Base-by-base conservation (phyloP, 35 echinoderm and acorn worm genomes). In the Apostichopus japonicus region DNA sequence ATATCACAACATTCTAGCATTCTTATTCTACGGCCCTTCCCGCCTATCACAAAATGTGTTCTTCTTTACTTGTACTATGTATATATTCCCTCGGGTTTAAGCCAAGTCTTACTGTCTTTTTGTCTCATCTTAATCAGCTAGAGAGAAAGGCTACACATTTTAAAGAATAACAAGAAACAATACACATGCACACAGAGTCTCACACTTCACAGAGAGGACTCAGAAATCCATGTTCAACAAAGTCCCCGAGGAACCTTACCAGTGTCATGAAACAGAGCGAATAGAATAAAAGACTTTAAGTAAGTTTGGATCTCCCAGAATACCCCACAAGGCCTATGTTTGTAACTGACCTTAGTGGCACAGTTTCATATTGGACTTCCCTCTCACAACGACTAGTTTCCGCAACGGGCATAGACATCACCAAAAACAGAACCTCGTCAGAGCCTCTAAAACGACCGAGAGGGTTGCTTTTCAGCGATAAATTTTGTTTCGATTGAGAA, bases 401-500 rank as follows among this genome's bases (percentile, higher is more conserved):
- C 52, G 53, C 63, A 62, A 52, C 24, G 16, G 24, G 56, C 62
- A 52, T 23, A 89, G 86, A 67, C 61, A 53, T 89, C 22, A 17
- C 56, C 59, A 71, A 21, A 75, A 57, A 84, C 55, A 84, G 17
- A 84, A 84, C 81, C 56, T 84, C 17, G 22, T 8, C 16, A 57
- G 81, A 84, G 81, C 81, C 81, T 84, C 81, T 16, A 84, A 55
- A 84, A 84, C 81, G 81, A 84, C 81, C 55, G 81, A 84, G 24
- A 84, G 81, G 81, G 81, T 57, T 57, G 53, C 16, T 84, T 57
- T 51, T 57, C 81, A 54, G 55, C 56, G 81, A 84, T 84, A 84
- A 84, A 84, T 84, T 84, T 84, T 56, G 81, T 84, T 84, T 84
- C 81, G 81, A 84, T 84, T 84, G 54, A 19, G 54, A 84, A 84